These are phyloP conservation scores for Oceanites oceanicus DNA, from an alignment of 2,113 vertebrate genomes.

Conservation along the genomic window DNA sequence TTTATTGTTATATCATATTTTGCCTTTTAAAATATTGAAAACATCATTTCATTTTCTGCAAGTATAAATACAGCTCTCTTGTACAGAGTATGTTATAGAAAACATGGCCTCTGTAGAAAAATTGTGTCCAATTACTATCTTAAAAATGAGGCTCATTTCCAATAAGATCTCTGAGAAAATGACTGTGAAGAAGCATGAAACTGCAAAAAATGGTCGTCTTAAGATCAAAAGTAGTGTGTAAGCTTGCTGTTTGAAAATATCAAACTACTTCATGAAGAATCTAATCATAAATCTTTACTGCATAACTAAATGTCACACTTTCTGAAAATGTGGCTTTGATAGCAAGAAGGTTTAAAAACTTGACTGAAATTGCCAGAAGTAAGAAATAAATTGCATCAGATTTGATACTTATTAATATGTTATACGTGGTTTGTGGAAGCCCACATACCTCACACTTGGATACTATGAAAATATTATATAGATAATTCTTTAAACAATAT, in stretches of 20 bases:
- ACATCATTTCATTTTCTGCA: neutral
- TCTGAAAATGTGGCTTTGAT: neutral
- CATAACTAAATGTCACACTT: neutral
- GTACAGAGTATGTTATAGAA: neutral
- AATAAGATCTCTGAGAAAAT: neutral
- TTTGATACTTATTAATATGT: neutral
- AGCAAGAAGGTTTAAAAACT: neutral
- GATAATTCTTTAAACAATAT: neutral
- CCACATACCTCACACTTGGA: neutral
- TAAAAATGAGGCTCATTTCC: neutral
- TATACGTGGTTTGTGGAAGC: neutral
- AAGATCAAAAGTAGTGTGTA: neutral
- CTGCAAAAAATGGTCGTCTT: neutral
- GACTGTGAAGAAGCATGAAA: neutral
- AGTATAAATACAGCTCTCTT: neutral
- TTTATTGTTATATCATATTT: neutral
- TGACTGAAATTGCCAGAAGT: neutral
- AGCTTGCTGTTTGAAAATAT: neutral
- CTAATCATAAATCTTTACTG: neutral
- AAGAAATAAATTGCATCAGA: neutral
- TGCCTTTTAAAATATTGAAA: neutral
- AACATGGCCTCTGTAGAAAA: neutral
- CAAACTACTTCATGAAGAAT: neutral
- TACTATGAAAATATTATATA: neutral
- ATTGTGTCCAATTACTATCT: neutral